phyloP scores from a whole-genome alignment of 2,797 vertebrate species.

The Acestrorhynchus altus region DNA sequence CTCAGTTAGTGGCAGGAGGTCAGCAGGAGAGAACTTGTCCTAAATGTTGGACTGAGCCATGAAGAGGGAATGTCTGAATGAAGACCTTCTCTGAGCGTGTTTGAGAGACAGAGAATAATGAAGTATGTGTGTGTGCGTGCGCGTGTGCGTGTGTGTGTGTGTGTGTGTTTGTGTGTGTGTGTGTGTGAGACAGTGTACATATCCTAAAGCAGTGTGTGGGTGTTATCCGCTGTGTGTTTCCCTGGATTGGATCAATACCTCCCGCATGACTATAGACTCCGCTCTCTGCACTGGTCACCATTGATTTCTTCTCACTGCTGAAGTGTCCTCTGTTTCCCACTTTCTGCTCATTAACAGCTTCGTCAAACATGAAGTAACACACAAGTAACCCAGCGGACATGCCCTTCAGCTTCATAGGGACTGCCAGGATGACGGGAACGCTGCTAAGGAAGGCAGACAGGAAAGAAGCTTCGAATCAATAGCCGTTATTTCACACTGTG shows the following conservation, averaged over 20 bases:
- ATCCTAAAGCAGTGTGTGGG: not conserved
- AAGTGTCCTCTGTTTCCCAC: too few relatives aligned
- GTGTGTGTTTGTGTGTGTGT: not conserved
- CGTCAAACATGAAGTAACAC: too few relatives aligned
- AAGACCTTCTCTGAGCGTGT: too few relatives aligned
- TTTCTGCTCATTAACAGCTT: too few relatives aligned
- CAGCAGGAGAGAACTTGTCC: not conserved
- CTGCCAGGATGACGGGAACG: too few relatives aligned
- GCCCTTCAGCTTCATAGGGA: too few relatives aligned
- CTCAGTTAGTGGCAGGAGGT: not conserved
- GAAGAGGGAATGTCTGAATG: too few relatives aligned
- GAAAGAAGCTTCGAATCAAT: too few relatives aligned
- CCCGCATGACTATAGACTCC: not conserved
- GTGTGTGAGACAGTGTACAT: not conserved
- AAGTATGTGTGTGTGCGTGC: not conserved
- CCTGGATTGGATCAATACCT: not conserved
- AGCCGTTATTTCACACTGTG: too few relatives aligned
- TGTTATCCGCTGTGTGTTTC: not conserved
- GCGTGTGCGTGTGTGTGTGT: not conserved
- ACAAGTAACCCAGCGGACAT: too few relatives aligned
- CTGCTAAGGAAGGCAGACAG: too few relatives aligned
- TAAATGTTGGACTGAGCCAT: too few relatives aligned
- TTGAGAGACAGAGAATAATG: not conserved
- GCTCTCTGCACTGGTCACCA: not conserved
- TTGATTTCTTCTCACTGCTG: not conserved